Evolutionary conservation across 2,113 vertebrate genomes (phyloP).

Genomic region (Emberiza fucata): DNA sequence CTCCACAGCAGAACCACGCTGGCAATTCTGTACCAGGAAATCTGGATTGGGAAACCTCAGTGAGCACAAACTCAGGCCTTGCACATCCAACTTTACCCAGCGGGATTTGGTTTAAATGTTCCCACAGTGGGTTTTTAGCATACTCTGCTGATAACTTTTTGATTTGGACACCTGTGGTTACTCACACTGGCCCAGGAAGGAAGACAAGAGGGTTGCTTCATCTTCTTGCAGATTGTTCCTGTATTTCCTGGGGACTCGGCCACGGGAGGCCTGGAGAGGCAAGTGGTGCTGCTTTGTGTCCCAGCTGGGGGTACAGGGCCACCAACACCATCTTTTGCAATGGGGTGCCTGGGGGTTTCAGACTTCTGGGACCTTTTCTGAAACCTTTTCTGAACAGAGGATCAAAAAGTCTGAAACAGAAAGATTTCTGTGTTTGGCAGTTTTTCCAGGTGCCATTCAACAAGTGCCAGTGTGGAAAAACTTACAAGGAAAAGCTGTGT

Average conservation of each 20-base stretch:
- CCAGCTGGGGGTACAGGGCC: neutral
- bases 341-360: neutral
- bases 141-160: neutral
- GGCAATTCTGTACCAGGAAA: neutral
- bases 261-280: neutral
- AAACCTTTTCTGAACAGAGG: neutral
- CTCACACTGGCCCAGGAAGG: neutral
- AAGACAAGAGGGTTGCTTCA: neutral
- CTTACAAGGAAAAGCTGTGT: neutral
- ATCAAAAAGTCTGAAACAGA: neutral
- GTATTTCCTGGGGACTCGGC: neutral
- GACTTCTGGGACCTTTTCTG: neutral
- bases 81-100: neutral
- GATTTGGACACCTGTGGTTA: neutral
- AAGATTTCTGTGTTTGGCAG: neutral
- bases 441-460: neutral
- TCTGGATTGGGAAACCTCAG: neutral
- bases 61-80: neutral
- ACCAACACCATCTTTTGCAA: neutral
- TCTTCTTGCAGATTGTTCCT: neutral
- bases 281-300: neutral
- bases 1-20: neutral
- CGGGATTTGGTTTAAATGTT: neutral
- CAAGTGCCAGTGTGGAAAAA: neutral
- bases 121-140: neutral